Evolutionary conservation across 2,113 vertebrate genomes (phyloP).

Genomic region (Catharus bicknelli): DNA sequence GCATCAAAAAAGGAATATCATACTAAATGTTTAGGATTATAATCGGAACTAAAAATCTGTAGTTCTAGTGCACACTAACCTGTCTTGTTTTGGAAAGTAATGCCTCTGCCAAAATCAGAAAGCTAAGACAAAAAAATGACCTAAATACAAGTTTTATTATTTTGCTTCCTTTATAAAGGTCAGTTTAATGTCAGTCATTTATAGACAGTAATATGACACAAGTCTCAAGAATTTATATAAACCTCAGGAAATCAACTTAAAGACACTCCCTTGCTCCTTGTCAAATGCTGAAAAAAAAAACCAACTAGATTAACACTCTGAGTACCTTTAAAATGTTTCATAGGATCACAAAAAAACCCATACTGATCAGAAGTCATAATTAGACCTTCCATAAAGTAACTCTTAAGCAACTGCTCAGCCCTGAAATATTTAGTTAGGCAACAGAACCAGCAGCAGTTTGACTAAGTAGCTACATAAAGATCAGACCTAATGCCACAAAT

Average conservation of each 20-base stretch:
- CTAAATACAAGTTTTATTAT: slow-evolving; percentile 4
- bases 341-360: background rate
- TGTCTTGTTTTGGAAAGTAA: background rate
- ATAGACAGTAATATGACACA: slow-evolving; percentile 24
- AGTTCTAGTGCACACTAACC: background rate
- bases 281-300: background rate
- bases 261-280: background rate
- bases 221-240: slow-evolving; percentile 26
- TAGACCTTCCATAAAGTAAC: background rate
- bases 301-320: background rate
- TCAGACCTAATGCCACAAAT: background rate
- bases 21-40: background rate
- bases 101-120: background rate
- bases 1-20: background rate
- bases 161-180: slow-evolving; percentile 27
- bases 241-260: background rate
- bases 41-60: background rate
- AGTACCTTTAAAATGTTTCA: background rate
- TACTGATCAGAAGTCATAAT: background rate
- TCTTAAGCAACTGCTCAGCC: background rate
- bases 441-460: background rate
- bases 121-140: background rate
- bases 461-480: background rate
- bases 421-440: background rate
- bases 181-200: slow-evolving; percentile 52